Conservation (phyloP, 2,797 vertebrate genomes). For the Esox lucius region DNA sequence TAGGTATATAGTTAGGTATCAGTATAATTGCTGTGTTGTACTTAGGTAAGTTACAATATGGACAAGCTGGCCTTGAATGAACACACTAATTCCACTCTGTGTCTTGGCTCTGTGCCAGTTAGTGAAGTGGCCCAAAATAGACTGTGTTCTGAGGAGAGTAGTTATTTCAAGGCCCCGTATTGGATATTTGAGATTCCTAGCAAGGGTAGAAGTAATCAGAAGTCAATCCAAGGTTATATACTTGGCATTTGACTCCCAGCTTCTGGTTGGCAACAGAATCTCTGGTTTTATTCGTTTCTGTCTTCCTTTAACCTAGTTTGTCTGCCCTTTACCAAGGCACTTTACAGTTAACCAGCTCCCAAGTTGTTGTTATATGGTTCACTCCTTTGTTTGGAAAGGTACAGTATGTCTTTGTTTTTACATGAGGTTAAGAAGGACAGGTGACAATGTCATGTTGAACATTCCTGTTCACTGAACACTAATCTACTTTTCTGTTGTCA, state of each 20-base stretch:
- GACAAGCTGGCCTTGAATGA: background rate
- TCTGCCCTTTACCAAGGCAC: background rate
- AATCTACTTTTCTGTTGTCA: background rate
- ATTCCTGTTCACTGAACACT: background rate
- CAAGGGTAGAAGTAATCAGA: slow-evolving; percentile 19
- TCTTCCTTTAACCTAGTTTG: background rate
- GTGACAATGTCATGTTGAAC: background rate
- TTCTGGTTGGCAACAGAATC: background rate
- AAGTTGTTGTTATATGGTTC: background rate
- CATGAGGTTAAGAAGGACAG: background rate
- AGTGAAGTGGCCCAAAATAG: slow-evolving; percentile 24
- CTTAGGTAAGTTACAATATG: background rate
- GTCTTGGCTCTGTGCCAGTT: slow-evolving; percentile 5
- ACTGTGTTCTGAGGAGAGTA: slow-evolving; percentile 13
- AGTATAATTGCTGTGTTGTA: background rate
- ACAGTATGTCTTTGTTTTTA: background rate
- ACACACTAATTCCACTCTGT: background rate
- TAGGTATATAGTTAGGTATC: too few species aligned
- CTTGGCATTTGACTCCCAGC: background rate
- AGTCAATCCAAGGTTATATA: slow-evolving; percentile 30
- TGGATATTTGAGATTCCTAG: slow-evolving; percentile 30
- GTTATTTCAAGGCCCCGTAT: slow-evolving; percentile 20
- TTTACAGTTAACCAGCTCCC: background rate
- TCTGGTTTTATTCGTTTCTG: background rate
- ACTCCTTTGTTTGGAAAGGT: background rate